Evolutionary conservation across 2,888 invertebrate genomes (phyloP).

Genomic region (Beris morrisii): DNA sequence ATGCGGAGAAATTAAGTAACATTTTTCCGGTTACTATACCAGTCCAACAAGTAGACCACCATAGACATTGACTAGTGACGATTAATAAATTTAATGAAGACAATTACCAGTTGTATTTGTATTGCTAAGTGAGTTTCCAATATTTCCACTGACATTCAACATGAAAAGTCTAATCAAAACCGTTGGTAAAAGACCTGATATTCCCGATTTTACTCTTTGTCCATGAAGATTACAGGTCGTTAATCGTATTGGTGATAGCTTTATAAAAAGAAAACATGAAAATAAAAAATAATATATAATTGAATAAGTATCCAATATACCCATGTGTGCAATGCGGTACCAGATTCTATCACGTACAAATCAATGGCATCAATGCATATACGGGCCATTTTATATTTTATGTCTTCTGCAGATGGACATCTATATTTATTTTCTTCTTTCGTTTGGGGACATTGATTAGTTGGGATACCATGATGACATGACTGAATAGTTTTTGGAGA

Average conservation of each 20-base stretch:
- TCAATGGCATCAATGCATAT: slow-evolving; percentile 87
- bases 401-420: slow-evolving; percentile 78
- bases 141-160: slow-evolving; percentile 57
- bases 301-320: slow-evolving; percentile 48
- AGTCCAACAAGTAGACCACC: too few species aligned
- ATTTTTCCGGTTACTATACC: too few species aligned
- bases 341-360: slow-evolving; percentile 86
- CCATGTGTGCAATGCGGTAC: slow-evolving; percentile 85
- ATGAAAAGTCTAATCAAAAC: slow-evolving; percentile 70
- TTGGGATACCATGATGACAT: slow-evolving; percentile 78
- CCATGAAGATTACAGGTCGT: slow-evolving; percentile 96
- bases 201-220: slow-evolving; percentile 83
- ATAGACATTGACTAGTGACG: too few species aligned
- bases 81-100: too few species aligned
- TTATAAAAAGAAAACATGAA: slow-evolving; percentile 39
- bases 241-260: slow-evolving; percentile 82
- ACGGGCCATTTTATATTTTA: slow-evolving; percentile 93
- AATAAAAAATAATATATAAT: slow-evolving; percentile 21
- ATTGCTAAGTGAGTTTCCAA: slow-evolving; percentile 61
- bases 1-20: too few species aligned
- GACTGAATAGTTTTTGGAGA: slow-evolving; percentile 77
- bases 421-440: slow-evolving; percentile 70
- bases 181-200: slow-evolving; percentile 82
- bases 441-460: slow-evolving; percentile 69
- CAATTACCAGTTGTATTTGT: slow-evolving; percentile 65